Evolutionary conservation across 2,888 invertebrate species (phyloP), one percentile per base, ranked within the genome.

Genomic region (Zelleria hepariella): DNA sequence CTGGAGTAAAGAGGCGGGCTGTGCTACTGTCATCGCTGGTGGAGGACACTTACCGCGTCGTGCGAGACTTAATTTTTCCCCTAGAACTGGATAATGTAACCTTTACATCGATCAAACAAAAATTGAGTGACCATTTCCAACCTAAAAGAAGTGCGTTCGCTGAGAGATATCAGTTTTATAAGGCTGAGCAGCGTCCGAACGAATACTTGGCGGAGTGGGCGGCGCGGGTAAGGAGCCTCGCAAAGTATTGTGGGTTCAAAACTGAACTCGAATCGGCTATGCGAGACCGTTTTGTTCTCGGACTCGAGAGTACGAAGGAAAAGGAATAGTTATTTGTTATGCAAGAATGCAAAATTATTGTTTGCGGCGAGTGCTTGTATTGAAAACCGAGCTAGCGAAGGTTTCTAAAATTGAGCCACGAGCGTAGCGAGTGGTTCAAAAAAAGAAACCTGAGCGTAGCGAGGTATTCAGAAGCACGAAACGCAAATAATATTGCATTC

Each of bases 11-110:
- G 51, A 62, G 64, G 18, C 61, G 64, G 6, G 64, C 64, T 4
- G 20, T 66, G 21, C 58, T 65, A 18, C 48, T 66, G n/a, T 61
- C 62, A 7, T 59, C 62, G 3, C 57, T 66, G 23, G 65, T 65
- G 23, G 66, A 66, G 42, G 62, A 65, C 20, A 65, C 67, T 1
- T 66, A 64, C 61, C 63, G 65, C 47, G 52, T 66, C 26, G 61
- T 61, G 6, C 60, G 60, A 48, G 64, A 63, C 59, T 58, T 66
- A n/a, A 60, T 60, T 5, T 60, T 61, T 42, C 63, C 65, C 0
- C 21, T 52, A 0, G 59, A 59, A 1, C 8, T 63, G 26, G 62
- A 60, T 2, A 48, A 21, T 2, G 21, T 60, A 5, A 58, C 52
- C 4, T 63, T 54, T 20, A 48, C 42, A n/a, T 21, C 1, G 2